Evolutionary conservation across 2,888 invertebrate genomes (phyloP).

Genomic region (Luperina nickerlii): DNA sequence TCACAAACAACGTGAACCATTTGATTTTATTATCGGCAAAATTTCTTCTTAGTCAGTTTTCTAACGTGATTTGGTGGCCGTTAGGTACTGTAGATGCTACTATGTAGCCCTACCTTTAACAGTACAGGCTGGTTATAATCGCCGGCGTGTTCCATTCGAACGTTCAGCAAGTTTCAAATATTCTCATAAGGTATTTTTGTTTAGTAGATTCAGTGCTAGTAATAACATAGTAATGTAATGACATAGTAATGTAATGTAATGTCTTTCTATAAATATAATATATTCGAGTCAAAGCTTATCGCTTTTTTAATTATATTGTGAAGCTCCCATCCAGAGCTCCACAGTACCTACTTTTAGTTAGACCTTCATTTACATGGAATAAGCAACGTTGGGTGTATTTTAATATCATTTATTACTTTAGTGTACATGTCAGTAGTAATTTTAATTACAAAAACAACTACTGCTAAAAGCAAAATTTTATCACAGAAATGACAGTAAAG

Average conservation of each 20-base stretch:
- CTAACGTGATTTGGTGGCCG: background rate
- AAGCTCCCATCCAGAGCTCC: too few species aligned
- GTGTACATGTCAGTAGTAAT: background rate
- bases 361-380: background rate
- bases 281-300: too few species aligned
- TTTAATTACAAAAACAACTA: slow-evolving; percentile 23
- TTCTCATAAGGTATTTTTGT: too few species aligned
- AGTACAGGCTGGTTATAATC: too few species aligned
- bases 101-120: too few species aligned
- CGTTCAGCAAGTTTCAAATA: too few species aligned
- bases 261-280: too few species aligned
- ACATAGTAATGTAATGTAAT: too few species aligned
- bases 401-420: slow-evolving; percentile 10
- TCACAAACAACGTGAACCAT: background rate
- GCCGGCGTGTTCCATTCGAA: too few species aligned
- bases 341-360: background rate
- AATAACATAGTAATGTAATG: too few species aligned
- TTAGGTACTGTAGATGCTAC: background rate
- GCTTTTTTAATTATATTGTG: too few species aligned
- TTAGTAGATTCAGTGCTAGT: too few species aligned
- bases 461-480: background rate
- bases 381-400: background rate
- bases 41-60: slow-evolving; percentile 4
- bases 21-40: slow-evolving; percentile 15
- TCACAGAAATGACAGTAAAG: background rate